A percentile compares a stretch with the other conserved stretches of the same genome.
phyloP scores from a whole-genome alignment of 2,113 vertebrate genomes.

The Erythrocercus mccallii region DNA sequence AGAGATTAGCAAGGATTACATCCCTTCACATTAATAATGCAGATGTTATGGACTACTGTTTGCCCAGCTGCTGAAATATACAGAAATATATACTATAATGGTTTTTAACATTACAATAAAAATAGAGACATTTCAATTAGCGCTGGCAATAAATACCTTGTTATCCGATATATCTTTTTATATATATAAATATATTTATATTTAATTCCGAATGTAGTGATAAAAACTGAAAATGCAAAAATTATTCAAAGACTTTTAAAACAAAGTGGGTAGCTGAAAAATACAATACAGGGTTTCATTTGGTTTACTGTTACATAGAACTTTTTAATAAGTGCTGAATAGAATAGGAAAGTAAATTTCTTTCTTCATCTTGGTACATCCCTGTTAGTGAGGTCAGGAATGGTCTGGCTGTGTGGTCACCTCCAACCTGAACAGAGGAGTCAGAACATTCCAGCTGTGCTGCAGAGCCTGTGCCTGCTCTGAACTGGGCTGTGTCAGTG shows the following conservation, averaged over 20 bases:
- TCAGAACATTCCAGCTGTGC: background rate
- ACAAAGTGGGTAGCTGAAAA: constrained; percentile 15
- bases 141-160: constrained; percentile 54
- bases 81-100: constrained; percentile 8
- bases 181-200: constrained; percentile 34
- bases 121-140: constrained; percentile 49
- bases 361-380: background rate
- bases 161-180: constrained; percentile 38
- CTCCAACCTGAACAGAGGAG: background rate
- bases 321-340: background rate
- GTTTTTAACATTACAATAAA: constrained; percentile 36
- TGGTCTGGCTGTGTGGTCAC: background rate
- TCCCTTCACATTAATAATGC: background rate
- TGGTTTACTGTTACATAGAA: background rate
- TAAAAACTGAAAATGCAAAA: constrained; percentile 42
- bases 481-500: background rate
- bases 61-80: background rate
- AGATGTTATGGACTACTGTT: background rate
- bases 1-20: background rate
- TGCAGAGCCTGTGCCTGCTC: background rate
- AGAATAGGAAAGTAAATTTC: background rate
- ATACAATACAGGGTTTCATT: background rate
- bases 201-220: constrained; percentile 24
- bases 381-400: background rate
- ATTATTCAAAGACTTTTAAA: constrained; percentile 35